Conservation (phyloP, 2,888 invertebrate species). For the Lasioglossum lativentre region DNA sequence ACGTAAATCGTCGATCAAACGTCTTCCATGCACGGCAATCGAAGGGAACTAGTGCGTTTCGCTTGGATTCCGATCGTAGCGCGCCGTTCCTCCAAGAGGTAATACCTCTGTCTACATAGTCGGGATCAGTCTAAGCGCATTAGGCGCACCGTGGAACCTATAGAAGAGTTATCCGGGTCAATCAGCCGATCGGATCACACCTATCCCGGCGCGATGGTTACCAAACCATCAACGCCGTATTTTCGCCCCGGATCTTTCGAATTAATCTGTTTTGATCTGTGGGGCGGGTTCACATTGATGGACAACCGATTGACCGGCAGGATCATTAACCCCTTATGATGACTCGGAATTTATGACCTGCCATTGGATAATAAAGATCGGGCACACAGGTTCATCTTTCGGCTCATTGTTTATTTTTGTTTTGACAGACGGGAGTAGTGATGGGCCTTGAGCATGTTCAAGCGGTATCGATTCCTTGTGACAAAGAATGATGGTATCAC, state of each 20-base stretch:
- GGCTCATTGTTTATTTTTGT: background rate
- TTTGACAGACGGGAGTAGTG: background rate
- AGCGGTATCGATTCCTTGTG: no score
- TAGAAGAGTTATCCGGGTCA: constrained; percentile 36
- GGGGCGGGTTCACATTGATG: background rate
- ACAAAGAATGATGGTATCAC: no score
- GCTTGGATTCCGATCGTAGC: constrained; percentile 51
- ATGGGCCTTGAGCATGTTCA: no score
- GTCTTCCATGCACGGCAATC: constrained; percentile 51
- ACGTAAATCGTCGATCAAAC: constrained; percentile 37
- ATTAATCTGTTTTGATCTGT: constrained; percentile 34
- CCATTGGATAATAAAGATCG: background rate
- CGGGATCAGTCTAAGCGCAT: constrained; percentile 64
- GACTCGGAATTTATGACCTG: background rate
- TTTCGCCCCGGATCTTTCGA: constrained; percentile 9
- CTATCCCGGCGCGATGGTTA: constrained; percentile 17
- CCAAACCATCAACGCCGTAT: constrained; percentile 23
- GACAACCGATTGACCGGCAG: background rate
- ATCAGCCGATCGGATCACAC: constrained; percentile 48
- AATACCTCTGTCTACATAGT: constrained; percentile 55
- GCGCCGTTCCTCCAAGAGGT: constrained; percentile 37
- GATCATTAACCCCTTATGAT: background rate
- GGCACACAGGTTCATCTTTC: background rate
- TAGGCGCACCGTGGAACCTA: constrained; percentile 43
- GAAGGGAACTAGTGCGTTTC: constrained; percentile 58